Conservation (phyloP, 2,888 invertebrate genomes). For the Lepidochrysops patricia region DNA sequence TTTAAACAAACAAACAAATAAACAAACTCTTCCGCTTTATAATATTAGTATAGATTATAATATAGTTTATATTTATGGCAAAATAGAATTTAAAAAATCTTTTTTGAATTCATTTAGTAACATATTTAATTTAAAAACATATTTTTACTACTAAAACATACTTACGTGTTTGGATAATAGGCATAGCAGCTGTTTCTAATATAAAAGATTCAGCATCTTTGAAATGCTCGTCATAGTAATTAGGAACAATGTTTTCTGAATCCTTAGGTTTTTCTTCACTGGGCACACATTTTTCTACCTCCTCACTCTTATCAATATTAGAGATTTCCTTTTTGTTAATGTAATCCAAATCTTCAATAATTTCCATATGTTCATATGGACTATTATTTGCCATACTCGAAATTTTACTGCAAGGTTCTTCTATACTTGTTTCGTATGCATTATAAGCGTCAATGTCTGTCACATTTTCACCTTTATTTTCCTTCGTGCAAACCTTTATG, state of each 20-base stretch:
- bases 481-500: slow-evolving; percentile 22
- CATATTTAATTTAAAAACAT: too few relatives aligned
- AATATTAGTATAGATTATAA: too few relatives aligned
- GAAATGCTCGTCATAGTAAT: slow-evolving; percentile 78
- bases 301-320: slow-evolving; percentile 34
- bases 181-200: slow-evolving; percentile 75
- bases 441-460: slow-evolving; percentile 24
- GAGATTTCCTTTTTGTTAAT: slow-evolving; percentile 30
- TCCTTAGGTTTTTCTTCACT: slow-evolving; percentile 43
- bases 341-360: slow-evolving; percentile 37
- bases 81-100: too few relatives aligned
- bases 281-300: slow-evolving; percentile 23
- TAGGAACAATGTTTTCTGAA: slow-evolving; percentile 43
- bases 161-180: slow-evolving; percentile 60
- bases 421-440: slow-evolving; percentile 25
- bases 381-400: slow-evolving; percentile 28
- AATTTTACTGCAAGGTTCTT: slow-evolving; percentile 24
- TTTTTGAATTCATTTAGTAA: too few relatives aligned
- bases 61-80: too few relatives aligned
- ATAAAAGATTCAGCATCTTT: slow-evolving; percentile 88
- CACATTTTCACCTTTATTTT: slow-evolving; percentile 36
- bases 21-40: too few relatives aligned
- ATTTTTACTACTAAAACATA: slow-evolving; percentile 24
- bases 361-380: slow-evolving; percentile 37
- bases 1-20: too few relatives aligned